phyloP scores from a whole-genome alignment of 1,140 invertebrate genomes.

The Procambarus clarkii region DNA sequence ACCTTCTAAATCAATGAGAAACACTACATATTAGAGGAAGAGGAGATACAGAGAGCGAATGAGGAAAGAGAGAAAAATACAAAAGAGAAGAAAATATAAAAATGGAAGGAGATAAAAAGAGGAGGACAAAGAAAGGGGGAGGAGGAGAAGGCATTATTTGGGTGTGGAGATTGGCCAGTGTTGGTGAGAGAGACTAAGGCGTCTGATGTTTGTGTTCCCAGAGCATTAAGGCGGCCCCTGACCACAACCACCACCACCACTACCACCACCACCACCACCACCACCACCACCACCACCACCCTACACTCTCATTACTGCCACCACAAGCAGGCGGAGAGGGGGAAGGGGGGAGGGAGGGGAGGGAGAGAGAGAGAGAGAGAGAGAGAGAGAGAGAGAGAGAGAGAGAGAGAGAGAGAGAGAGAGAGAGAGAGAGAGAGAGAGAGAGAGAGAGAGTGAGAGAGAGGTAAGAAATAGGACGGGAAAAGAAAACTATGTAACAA shows the following conservation, averaged over 20 bases:
- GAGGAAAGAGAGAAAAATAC: neutral
- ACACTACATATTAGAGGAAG: neutral
- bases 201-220: no score
- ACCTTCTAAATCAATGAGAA: no score
- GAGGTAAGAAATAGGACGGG: no score
- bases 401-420: no score
- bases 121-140: neutral
- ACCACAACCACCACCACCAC: neutral
- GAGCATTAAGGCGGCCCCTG: no score
- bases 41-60: neutral
- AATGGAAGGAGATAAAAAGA: neutral
- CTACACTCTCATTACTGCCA: neutral
- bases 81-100: neutral
- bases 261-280: constrained; percentile 14
- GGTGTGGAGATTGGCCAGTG: no score
- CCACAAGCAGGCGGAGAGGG: neutral
- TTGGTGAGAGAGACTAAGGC: neutral
- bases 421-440: no score
- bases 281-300: constrained; percentile 5
- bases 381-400: no score
- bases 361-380: no score
- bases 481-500: no score
- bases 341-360: no score
- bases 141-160: neutral
- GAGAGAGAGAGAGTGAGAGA: no score